phyloP scores from a whole-genome alignment of 2,797 vertebrate genomes.

The Sarcoramphus papa region DNA sequence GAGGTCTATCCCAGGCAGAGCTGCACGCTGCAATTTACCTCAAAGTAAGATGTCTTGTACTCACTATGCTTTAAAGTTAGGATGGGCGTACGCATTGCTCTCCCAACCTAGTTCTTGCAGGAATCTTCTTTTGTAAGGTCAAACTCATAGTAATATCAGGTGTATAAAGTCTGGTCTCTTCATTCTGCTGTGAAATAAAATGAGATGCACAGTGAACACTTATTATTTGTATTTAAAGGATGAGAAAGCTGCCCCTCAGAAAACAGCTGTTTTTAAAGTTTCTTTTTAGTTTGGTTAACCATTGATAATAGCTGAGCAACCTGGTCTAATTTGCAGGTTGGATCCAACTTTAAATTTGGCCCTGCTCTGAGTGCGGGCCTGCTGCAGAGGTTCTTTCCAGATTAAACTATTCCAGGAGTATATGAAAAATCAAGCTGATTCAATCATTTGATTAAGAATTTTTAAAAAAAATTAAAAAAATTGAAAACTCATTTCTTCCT shows the following conservation, averaged over 20 bases:
- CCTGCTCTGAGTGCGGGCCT: not conserved
- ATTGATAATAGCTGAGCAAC: not conserved
- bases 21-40: not conserved
- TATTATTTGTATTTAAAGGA: not conserved
- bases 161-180: not conserved
- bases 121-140: not conserved
- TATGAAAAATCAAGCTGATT: not conserved
- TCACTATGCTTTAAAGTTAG: not conserved
- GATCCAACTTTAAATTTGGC: not conserved
- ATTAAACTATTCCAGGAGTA: not conserved
- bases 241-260: not conserved
- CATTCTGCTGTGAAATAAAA: not conserved
- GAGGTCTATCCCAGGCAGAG: not conserved
- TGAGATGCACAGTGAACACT: not conserved
- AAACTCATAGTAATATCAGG: not conserved
- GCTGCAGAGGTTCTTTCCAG: not conserved
- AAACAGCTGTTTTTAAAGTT: not conserved
- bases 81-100: not conserved
- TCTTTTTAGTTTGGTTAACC: not conserved
- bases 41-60: not conserved
- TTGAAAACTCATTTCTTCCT: not conserved
- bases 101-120: not conserved
- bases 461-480: no score
- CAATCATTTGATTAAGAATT: not conserved
- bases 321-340: not conserved